Percentiles rank a stretch among this genome's conserved stretches.
Conservation (phyloP, 2,797 vertebrate genomes). For the Muscicapa striata region DNA sequence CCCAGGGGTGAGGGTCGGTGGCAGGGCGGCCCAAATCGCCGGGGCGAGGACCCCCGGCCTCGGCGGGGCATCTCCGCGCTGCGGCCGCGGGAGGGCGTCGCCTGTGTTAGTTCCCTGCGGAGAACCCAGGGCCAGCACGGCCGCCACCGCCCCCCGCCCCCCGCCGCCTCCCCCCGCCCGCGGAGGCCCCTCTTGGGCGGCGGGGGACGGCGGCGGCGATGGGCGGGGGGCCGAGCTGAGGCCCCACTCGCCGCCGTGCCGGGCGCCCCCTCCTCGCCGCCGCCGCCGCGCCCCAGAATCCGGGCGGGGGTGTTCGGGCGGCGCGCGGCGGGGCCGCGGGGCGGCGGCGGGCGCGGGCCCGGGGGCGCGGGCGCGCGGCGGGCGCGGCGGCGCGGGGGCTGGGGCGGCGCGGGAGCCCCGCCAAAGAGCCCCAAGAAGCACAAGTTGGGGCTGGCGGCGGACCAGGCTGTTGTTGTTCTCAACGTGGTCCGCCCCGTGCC, state of each 20-base stretch:
- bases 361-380: not conserved
- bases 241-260: not conserved
- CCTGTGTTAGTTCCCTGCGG: constrained; percentile 82
- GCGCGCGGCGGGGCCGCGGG: not conserved
- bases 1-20: not conserved
- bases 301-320: not conserved
- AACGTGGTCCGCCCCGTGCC: constrained; percentile 81
- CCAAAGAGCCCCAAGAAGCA: constrained; percentile 77
- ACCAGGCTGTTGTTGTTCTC: constrained; percentile 85
- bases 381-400: too few relatives aligned
- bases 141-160: not conserved
- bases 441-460: constrained; percentile 71
- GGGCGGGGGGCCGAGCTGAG: not conserved
- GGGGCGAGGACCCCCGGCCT: constrained; percentile 20
- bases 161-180: not conserved
- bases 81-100: constrained; percentile 81
- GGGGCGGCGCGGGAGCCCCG: not conserved
- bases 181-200: not conserved
- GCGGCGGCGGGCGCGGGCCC: not conserved
- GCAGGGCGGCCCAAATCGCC: not conserved
- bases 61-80: not conserved
- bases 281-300: constrained; percentile 41
- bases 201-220: not conserved
- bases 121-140: constrained; percentile 55
- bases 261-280: constrained; percentile 67